Conservation (phyloP, 2,888 invertebrate genomes). For the Drosophila affinis region DNA sequence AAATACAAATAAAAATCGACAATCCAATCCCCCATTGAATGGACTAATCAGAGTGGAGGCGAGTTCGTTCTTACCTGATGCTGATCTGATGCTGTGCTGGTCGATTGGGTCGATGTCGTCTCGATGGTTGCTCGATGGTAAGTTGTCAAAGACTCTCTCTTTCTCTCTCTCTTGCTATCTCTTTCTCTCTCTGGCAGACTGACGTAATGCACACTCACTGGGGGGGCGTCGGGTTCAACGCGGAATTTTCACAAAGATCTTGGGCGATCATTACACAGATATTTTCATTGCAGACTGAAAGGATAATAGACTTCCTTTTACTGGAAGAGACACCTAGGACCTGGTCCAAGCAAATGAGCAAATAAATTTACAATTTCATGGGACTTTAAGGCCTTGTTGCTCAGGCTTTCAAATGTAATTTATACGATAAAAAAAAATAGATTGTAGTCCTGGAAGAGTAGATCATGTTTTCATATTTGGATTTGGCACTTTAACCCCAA, state of each 20-base stretch:
- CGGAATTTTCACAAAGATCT: constrained; percentile 28
- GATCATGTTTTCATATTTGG: too few species aligned
- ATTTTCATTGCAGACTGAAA: not conserved
- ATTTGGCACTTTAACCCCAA: too few species aligned
- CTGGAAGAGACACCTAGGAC: not conserved
- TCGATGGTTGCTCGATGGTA: constrained; percentile 47
- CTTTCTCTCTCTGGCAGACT: constrained; percentile 35
- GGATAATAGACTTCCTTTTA: not conserved
- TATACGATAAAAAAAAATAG: too few species aligned
- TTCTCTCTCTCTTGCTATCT: not conserved
- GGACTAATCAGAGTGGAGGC: constrained; percentile 35
- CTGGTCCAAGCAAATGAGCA: not conserved
- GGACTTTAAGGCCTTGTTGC: too few species aligned
- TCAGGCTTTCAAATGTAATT: too few species aligned
- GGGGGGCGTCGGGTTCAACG: constrained; percentile 7
- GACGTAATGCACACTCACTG: constrained; percentile 54
- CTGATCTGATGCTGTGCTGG: constrained; percentile 24
- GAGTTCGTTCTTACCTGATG: constrained; percentile 52
- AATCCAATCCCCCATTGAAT: constrained; percentile 24
- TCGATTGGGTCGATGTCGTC: constrained; percentile 79
- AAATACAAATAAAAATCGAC: constrained; percentile 10
- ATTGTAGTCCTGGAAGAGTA: too few species aligned
- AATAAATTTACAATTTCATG: too few species aligned
- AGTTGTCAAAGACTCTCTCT: constrained; percentile 17
- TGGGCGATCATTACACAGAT: constrained; percentile 30